A percentile compares a stretch with the other conserved stretches of the same genome.
Evolutionary conservation across 2,113 vertebrate genomes (phyloP).

Genomic region (Sinocyclocheilus anophthalmus): DNA sequence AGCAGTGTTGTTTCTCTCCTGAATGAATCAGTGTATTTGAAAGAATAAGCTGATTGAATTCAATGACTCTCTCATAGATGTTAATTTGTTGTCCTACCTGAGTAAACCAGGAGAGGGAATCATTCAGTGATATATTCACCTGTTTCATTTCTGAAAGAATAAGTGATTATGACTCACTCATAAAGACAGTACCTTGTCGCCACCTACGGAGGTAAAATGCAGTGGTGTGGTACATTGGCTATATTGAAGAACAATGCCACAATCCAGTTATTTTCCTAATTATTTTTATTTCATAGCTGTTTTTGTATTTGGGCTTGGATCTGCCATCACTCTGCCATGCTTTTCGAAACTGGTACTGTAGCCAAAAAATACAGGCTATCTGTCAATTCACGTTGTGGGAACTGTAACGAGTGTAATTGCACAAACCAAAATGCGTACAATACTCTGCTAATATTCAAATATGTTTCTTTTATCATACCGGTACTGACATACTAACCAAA

Average conservation of each 20-base stretch:
- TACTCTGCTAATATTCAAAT: slow-evolving; percentile 17
- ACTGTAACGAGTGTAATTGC: slow-evolving; percentile 18
- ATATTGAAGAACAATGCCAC: background rate
- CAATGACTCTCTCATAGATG: background rate
- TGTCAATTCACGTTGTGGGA: background rate
- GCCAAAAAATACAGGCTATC: background rate
- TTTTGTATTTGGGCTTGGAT: slow-evolving; percentile 28
- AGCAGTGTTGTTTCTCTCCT: background rate
- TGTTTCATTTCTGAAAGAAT: too few species aligned
- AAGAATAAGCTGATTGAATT: background rate
- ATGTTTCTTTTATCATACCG: too few species aligned
- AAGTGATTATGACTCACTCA: too few species aligned
- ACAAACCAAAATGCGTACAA: slow-evolving; percentile 15
- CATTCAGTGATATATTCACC: background rate
- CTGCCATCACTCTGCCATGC: background rate
- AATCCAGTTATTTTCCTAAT: background rate
- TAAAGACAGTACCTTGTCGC: too few species aligned
- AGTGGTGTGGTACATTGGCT: background rate
- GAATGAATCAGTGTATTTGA: background rate
- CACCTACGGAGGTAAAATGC: background rate
- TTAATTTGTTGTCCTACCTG: too few species aligned
- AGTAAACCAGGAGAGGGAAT: background rate
- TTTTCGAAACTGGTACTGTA: background rate
- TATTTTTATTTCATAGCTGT: slow-evolving; percentile 18
- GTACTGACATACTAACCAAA: background rate